Base-by-base conservation (phyloP, 2,113 vertebrate genomes). In the Ahaetulla prasina region DNA sequence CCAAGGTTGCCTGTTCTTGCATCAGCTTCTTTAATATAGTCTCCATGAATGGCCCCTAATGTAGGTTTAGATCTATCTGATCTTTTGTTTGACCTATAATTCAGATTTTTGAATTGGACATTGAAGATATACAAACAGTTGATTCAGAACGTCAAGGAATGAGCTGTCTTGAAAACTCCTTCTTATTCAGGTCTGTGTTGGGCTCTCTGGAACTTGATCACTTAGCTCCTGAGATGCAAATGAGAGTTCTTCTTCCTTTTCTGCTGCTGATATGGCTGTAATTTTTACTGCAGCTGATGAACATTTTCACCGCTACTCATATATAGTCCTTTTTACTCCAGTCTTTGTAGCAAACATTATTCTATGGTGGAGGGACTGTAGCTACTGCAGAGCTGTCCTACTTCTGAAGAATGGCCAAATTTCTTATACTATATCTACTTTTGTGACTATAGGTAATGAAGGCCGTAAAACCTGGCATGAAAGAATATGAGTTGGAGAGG, bases 371-470 rank as follows among this genome's bases (percentile, higher is more conserved):
- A 18, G 47, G 47, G 35, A 22, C 16, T 6, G 5, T 68, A 18
- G 63, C 14, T 43, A 30, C 47, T 60, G 25, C 43, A 45, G 22
- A 25, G 27, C 55, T 63, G 57, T 25, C 20, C 23, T 43, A 55
- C 6, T 35, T 30, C 6, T 57, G 45, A 55, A 30, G 45, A 14
- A 89, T 25, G 49, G 18, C 54, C 11, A 3, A 3, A 63, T 89
- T 85, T 85, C 52, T 85, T 43, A 90, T 2, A 9, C 4, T 63
- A 10, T 47, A 5, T 96, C 93, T 93, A 92, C 95, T 94, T 96
- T 97, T 96, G 30, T 97, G 95, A 84, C 96, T 96, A 84, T 93
- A 98, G 98, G 98, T 98, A 88, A 98, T 98, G 98, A 98, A 98
- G 94, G 97, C 98, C 1, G 93, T 98, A 60, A 98, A 94, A 97